These are phyloP conservation scores for Lasioglossum leucozonium DNA, from an alignment of 2,888 invertebrate species.

Conservation along the genomic window DNA sequence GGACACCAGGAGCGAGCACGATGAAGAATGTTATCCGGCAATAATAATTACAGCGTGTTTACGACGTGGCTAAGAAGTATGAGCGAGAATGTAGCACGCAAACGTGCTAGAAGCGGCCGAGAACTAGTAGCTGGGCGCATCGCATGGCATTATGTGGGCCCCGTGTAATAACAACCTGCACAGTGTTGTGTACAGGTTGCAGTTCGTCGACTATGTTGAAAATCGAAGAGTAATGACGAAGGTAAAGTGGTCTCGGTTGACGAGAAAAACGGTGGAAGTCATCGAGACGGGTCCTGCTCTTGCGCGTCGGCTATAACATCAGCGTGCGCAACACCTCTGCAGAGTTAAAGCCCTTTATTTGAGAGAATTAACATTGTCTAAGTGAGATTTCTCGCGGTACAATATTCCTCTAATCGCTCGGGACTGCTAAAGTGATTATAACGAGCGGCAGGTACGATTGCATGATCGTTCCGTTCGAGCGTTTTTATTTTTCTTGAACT, in stretches of 20 bases:
- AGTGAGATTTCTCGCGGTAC: neutral
- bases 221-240: constrained; percentile 37
- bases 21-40: constrained; percentile 52
- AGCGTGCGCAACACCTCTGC: no score
- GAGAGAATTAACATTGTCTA: neutral
- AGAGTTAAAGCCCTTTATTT: neutral
- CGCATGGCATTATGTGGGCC: constrained; percentile 29
- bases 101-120: constrained; percentile 31
- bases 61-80: constrained; percentile 24
- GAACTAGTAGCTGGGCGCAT: constrained; percentile 15
- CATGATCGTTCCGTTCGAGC: neutral
- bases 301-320: neutral
- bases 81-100: constrained; percentile 30
- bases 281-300: neutral
- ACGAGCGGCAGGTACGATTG: neutral
- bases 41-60: constrained; percentile 58
- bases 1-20: constrained; percentile 21
- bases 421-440: neutral
- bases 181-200: constrained; percentile 31
- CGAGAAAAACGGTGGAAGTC: constrained; percentile 20
- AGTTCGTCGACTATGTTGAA: constrained; percentile 37
- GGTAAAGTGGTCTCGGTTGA: constrained; percentile 25
- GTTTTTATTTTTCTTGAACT: neutral
- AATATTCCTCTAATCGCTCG: neutral
- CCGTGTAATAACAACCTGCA: constrained; percentile 45